Evolutionary conservation across 2,797 vertebrate genomes (phyloP).

Genomic region (Iguana delicatissima): DNA sequence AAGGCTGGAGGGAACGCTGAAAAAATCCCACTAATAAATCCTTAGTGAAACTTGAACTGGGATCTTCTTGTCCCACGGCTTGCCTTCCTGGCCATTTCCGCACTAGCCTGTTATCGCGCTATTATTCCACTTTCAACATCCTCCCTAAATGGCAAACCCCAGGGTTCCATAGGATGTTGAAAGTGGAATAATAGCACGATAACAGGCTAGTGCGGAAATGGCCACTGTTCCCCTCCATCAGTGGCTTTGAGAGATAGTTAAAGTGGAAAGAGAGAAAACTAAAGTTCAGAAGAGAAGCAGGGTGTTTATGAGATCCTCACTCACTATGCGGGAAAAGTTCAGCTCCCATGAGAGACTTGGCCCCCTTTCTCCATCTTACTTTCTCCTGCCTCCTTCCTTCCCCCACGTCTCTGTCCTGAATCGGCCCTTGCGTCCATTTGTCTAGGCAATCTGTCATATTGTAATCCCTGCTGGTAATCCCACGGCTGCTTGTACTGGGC

Average conservation of each 20-base stretch:
- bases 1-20: no score
- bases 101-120: no score
- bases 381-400: neutral
- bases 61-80: neutral
- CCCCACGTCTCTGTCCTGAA: slow-evolving; percentile 2
- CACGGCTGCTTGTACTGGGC: neutral
- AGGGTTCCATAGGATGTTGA: no score
- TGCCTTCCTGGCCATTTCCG: no score
- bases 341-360: neutral
- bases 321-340: no score
- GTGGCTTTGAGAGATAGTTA: neutral
- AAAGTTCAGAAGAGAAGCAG: neutral
- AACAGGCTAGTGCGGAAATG: no score
- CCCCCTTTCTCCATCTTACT: no score
- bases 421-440: neutral
- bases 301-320: neutral
- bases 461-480: slow-evolving; percentile 29
- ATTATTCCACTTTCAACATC: no score
- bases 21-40: neutral
- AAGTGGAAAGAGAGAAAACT: neutral
- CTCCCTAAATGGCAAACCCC: no score
- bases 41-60: neutral
- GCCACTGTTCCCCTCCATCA: no score
- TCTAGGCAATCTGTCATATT: neutral
- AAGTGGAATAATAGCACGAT: no score